Conservation (phyloP, 2,888 invertebrate genomes). For the Hyalella azteca region DNA sequence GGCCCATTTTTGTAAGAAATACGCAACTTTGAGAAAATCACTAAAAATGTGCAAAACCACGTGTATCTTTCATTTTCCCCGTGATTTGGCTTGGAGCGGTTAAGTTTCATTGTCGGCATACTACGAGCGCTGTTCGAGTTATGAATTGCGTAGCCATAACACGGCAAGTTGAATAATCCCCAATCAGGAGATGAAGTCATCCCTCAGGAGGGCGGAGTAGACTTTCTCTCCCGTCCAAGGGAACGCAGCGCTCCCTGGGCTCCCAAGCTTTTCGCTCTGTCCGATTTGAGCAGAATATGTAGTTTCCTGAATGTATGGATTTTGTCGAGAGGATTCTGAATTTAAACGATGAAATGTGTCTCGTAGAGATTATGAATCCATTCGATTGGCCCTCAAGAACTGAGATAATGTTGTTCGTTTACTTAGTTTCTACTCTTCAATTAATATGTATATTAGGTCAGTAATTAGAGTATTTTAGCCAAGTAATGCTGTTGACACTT, state of each 20-base stretch:
- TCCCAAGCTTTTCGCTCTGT: background rate
- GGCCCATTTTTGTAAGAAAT: slow-evolving; percentile 35
- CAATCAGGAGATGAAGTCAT: background rate
- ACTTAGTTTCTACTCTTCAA: too few species aligned
- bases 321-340: too few species aligned
- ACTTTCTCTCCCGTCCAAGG: slow-evolving; percentile 15
- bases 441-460: too few species aligned
- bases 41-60: slow-evolving; percentile 38
- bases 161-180: background rate
- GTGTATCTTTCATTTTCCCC: background rate
- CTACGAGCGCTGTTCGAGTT: background rate
- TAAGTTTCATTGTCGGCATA: too few species aligned
- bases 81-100: background rate
- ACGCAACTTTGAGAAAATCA: slow-evolving; percentile 23
- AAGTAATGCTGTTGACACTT: too few species aligned
- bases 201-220: slow-evolving; percentile 25
- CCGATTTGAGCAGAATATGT: too few species aligned
- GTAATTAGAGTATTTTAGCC: too few species aligned
- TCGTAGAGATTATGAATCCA: too few species aligned
- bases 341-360: too few species aligned
- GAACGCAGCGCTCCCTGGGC: slow-evolving; percentile 21
- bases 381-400: too few species aligned
- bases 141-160: background rate
- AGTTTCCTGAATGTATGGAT: too few species aligned
- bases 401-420: too few species aligned